Evolutionary conservation across 2,888 invertebrate genomes (phyloP).

Genomic region (Acleris emargana): DNA sequence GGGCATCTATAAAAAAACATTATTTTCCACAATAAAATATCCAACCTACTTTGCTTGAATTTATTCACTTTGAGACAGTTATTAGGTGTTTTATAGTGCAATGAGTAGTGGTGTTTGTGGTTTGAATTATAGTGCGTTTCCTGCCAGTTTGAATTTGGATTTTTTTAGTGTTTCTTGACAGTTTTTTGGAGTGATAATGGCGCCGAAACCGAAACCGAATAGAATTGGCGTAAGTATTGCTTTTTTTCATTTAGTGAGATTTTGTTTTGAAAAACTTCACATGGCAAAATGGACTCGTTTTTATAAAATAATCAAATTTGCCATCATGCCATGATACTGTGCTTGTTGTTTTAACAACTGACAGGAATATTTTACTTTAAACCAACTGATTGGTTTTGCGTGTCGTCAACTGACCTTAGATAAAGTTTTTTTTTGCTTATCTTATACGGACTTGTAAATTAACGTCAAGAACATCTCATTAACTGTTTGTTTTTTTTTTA

Average conservation of each 20-base stretch:
- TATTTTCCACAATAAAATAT: conserved; percentile 20
- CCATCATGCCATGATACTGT: no score
- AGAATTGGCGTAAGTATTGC: conserved; percentile 50
- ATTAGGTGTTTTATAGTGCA: conserved; percentile 26
- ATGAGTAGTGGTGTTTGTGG: conserved; percentile 10
- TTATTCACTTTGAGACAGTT: background rate
- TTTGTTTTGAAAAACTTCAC: no score
- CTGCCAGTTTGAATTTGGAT: conserved; percentile 52
- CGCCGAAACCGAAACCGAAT: conserved; percentile 57
- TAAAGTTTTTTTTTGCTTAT: background rate
- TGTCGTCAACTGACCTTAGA: conserved; percentile 22
- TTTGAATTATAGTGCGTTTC: conserved; percentile 5
- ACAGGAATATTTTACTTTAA: no score
- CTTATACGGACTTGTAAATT: no score
- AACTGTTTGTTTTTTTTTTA: no score
- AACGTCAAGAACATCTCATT: no score
- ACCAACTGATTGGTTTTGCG: conserved; percentile 2
- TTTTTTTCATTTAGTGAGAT: background rate
- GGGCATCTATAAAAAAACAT: conserved; percentile 39
- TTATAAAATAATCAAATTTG: no score
- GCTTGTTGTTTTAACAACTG: no score
- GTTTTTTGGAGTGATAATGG: conserved; percentile 55
- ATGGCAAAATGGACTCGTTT: no score
- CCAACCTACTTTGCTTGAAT: background rate
- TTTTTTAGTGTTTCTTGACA: conserved; percentile 68